These are phyloP conservation scores for Volucella inanis DNA, from an alignment of 2,888 invertebrate species.

Conservation along the genomic window DNA sequence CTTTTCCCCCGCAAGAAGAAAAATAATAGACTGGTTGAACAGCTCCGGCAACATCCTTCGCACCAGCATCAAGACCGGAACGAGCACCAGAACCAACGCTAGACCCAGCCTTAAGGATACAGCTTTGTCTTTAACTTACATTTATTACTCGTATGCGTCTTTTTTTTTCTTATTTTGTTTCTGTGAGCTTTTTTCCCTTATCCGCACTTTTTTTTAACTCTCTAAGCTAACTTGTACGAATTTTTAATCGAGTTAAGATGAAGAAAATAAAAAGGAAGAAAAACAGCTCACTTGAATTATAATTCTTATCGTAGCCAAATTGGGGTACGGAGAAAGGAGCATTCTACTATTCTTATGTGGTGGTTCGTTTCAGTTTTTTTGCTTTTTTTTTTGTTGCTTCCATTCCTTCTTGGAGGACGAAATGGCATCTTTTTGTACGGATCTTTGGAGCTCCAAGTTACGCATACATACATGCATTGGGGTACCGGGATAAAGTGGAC, in stretches of 20 bases:
- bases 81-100: not conserved
- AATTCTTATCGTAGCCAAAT: constrained; percentile 31
- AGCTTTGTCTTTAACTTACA: constrained; percentile 36
- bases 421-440: no score
- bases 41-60: not conserved
- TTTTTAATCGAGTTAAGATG: constrained; percentile 57
- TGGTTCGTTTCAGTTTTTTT: not conserved
- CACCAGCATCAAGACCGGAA: no score
- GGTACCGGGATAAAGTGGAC: constrained; percentile 24
- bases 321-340: not conserved
- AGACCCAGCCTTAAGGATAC: not conserved
- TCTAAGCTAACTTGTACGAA: constrained; percentile 28
- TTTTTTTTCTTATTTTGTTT: not conserved
- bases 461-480: no score
- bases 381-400: not conserved
- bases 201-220: not conserved
- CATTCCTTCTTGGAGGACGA: no score
- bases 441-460: no score
- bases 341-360: not conserved
- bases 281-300: constrained; percentile 47
- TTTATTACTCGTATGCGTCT: constrained; percentile 15
- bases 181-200: no score
- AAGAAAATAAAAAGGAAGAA: constrained; percentile 10
- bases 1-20: constrained; percentile 15
- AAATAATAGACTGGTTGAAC: constrained; percentile 33